Percentiles rank a stretch among this genome's conserved stretches.
These are phyloP conservation scores for Leptocoma aspasia DNA, from an alignment of 2,113 vertebrate species.

Conservation along the genomic window DNA sequence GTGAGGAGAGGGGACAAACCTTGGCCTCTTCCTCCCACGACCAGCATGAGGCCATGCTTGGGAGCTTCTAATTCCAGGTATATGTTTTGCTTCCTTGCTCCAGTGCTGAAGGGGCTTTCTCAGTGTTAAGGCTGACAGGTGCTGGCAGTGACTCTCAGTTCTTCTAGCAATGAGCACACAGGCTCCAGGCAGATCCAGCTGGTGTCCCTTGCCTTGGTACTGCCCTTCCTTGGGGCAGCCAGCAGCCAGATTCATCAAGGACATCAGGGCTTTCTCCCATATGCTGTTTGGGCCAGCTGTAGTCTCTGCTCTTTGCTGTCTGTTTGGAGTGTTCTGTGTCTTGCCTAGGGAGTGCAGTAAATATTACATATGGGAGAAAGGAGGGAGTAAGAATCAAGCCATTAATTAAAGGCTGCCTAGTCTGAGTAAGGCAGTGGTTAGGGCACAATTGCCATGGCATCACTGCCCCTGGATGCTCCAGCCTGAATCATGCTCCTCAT, in stretches of 20 bases:
- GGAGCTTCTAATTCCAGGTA: not conserved
- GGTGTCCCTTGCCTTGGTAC: not conserved
- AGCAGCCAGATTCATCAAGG: not conserved
- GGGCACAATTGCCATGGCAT: not conserved
- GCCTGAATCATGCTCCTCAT: not conserved
- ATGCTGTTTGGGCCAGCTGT: rapidly evolving
- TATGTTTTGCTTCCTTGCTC: not conserved
- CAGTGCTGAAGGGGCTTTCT: not conserved
- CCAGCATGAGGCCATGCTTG: rapidly evolving
- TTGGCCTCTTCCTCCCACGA: not conserved
- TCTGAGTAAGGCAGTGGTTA: not conserved
- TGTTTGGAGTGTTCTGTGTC: not conserved
- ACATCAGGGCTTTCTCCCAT: not conserved
- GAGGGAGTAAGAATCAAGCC: not conserved
- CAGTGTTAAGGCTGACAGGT: not conserved
- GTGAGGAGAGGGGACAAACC: not conserved
- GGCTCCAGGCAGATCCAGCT: not conserved
- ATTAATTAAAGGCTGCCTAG: constrained; percentile 9
- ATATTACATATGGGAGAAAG: not conserved
- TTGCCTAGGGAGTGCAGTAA: not conserved
- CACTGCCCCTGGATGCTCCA: not conserved
- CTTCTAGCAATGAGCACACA: not conserved
- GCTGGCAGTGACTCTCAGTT: not conserved
- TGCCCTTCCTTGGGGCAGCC: not conserved
- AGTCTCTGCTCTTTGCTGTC: not conserved